phyloP scores from a whole-genome alignment of 2,797 vertebrate genomes.

The Mus spretus region DNA sequence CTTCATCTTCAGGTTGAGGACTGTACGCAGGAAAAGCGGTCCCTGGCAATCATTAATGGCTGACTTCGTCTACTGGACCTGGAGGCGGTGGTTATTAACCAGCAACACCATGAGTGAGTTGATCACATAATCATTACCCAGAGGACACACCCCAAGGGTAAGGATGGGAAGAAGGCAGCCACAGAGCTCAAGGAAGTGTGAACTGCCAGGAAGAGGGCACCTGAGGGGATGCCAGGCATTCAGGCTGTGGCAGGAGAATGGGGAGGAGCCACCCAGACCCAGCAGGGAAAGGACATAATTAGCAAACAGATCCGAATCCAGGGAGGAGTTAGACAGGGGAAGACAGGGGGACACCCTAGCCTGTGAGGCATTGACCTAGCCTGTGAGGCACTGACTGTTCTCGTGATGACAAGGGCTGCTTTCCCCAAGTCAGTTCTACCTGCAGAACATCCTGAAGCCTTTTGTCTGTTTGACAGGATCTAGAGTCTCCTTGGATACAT shows the following conservation, averaged over 20 bases:
- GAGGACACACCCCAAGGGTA: background rate
- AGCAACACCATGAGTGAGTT: background rate
- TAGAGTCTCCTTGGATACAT: background rate
- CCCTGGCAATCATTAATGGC: constrained; percentile 69
- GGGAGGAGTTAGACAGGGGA: background rate
- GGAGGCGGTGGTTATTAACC: background rate
- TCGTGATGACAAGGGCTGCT: accelerated
- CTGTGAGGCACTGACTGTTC: accelerated
- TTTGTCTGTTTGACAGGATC: background rate
- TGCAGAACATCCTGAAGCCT: background rate
- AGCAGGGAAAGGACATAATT: background rate
- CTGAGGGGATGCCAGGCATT: background rate
- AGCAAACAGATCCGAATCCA: background rate
- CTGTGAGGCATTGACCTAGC: background rate
- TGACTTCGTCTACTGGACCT: background rate
- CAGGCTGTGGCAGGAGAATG: background rate
- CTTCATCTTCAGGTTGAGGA: background rate
- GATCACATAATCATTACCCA: constrained; percentile 1
- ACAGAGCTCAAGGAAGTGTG: background rate
- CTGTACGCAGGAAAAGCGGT: background rate
- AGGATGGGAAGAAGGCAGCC: background rate
- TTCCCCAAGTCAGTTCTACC: background rate
- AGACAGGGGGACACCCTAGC: background rate
- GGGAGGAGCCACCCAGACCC: background rate
- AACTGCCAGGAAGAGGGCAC: background rate